Conservation (phyloP, 1,140 invertebrate genomes). For the Agrypnia vestita region DNA sequence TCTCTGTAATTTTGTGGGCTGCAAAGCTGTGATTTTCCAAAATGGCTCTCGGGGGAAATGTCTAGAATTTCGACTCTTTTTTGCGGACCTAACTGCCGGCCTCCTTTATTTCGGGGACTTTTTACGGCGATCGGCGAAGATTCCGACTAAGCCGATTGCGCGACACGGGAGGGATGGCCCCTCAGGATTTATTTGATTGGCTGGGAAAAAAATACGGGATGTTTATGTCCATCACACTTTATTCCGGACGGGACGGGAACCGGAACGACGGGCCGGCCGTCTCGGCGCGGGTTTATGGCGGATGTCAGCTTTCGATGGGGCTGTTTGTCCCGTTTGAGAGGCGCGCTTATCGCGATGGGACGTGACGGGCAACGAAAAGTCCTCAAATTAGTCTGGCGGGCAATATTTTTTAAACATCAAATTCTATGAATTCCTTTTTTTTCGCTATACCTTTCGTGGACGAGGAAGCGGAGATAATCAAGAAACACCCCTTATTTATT, state of each 20-base stretch:
- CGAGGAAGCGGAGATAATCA: no score
- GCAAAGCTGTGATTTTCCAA: slow-evolving; percentile 60
- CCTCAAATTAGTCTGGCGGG: not conserved
- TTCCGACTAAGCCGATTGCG: slow-evolving; percentile 46
- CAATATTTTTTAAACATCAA: not conserved
- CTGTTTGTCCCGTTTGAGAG: slow-evolving; percentile 32
- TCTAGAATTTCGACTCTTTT: slow-evolving; percentile 52
- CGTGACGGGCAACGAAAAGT: not conserved
- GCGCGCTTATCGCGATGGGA: slow-evolving; percentile 34
- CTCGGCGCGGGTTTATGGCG: slow-evolving; percentile 9
- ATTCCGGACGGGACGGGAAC: slow-evolving; percentile 29
- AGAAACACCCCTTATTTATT: no score
- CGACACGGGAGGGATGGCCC: slow-evolving; percentile 35
- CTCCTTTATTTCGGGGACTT: slow-evolving; percentile 52
- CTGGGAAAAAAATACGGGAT: slow-evolving; percentile 46
- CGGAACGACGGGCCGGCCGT: slow-evolving; percentile 19
- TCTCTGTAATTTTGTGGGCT: slow-evolving; percentile 60
- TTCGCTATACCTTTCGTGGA: no score
- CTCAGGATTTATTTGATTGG: slow-evolving; percentile 54
- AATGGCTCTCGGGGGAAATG: slow-evolving; percentile 59
- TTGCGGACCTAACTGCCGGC: slow-evolving; percentile 39
- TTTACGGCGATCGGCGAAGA: slow-evolving; percentile 44
- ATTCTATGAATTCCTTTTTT: no score
- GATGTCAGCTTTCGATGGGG: slow-evolving; percentile 29
- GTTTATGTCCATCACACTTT: slow-evolving; percentile 54